Evolutionary conservation across 2,113 vertebrate species (phyloP).

Genomic region (Sorex fumeus): DNA sequence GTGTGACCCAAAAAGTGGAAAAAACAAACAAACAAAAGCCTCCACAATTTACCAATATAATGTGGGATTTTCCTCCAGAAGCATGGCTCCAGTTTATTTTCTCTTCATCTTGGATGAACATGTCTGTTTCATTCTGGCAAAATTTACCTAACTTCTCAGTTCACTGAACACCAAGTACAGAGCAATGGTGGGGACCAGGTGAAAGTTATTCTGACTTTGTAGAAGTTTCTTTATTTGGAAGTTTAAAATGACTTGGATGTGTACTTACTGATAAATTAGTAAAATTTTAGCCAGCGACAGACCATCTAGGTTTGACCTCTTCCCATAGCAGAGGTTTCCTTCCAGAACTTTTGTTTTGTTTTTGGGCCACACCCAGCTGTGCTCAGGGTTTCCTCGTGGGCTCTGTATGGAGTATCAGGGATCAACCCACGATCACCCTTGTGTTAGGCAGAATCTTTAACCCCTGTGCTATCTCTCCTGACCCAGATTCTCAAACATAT

Average conservation of each 20-base stretch:
- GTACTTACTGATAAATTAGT: background rate
- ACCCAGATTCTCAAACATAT: no score
- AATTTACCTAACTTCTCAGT: background rate
- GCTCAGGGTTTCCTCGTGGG: no score
- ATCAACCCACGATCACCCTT: no score
- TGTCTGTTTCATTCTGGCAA: background rate
- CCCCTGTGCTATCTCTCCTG: no score
- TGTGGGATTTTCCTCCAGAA: background rate
- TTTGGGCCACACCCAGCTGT: no score
- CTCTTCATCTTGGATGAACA: background rate
- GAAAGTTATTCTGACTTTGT: background rate
- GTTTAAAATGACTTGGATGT: constrained; percentile 34
- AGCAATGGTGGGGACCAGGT: background rate
- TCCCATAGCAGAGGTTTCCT: background rate
- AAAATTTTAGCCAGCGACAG: background rate
- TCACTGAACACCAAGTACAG: background rate
- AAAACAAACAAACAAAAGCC: no score
- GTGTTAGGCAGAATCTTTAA: no score
- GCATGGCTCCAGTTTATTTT: background rate
- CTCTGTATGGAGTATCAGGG: no score
- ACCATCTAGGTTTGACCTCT: background rate
- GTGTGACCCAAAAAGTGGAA: no score
- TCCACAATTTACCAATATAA: background rate
- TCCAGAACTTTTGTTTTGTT: no score
- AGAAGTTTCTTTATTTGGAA: constrained; percentile 20